Conservation (phyloP, 2,888 invertebrate species). For the Bombyx huttoni region DNA sequence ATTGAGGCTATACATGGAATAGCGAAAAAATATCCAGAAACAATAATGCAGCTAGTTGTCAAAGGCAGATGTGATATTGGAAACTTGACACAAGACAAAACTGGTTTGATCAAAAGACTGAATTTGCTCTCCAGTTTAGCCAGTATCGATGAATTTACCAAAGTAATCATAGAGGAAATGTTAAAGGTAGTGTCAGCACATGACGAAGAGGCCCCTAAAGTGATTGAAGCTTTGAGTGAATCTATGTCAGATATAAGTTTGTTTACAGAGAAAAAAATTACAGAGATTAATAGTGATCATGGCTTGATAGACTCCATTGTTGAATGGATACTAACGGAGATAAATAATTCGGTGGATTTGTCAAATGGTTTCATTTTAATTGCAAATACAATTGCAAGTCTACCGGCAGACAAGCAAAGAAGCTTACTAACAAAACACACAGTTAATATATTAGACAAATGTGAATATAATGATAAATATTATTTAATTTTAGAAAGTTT, state of each 20-base stretch:
- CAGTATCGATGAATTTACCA: constrained; percentile 59
- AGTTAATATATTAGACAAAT: constrained; percentile 27
- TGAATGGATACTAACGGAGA: constrained; percentile 41
- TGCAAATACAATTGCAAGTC: constrained; percentile 41
- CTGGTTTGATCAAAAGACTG: constrained; percentile 42
- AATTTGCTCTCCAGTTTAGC: constrained; percentile 57
- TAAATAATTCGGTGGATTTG: constrained; percentile 30
- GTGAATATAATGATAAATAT: constrained; percentile 30
- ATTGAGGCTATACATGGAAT: constrained; percentile 67
- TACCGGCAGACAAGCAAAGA: constrained; percentile 40
- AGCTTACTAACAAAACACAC: constrained; percentile 33
- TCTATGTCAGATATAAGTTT: constrained; percentile 41
- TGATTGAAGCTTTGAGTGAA: constrained; percentile 41
- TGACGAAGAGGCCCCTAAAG: constrained; percentile 32
- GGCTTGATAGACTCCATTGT: constrained; percentile 48
- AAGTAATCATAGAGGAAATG: constrained; percentile 55
- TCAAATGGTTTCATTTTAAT: constrained; percentile 40
- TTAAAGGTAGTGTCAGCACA: constrained; percentile 34
- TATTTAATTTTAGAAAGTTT: constrained; percentile 65
- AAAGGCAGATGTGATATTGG: constrained; percentile 54
- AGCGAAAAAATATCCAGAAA: constrained; percentile 61
- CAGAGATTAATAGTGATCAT: constrained; percentile 56
- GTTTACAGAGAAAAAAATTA: constrained; percentile 40
- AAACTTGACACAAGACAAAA: constrained; percentile 34
- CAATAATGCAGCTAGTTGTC: constrained; percentile 65